Evolutionary conservation across 2,888 invertebrate genomes (phyloP).

Genomic region (Hoplodrina ambigua): DNA sequence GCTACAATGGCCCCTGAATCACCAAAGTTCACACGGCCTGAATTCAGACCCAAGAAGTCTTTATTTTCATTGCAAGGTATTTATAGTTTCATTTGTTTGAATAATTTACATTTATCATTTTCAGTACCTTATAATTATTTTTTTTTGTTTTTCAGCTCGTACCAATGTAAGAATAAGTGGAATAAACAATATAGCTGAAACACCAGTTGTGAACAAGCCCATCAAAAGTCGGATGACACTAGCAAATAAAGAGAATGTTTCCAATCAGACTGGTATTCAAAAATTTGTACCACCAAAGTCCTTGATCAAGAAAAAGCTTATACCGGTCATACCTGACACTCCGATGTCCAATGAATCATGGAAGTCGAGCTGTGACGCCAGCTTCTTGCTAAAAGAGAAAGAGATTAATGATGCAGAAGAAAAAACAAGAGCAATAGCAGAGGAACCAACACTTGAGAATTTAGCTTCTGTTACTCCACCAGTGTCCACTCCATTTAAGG

Average conservation of each 20-base stretch:
- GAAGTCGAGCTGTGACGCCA: conserved; percentile 81
- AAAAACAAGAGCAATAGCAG: conserved; percentile 67
- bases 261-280: conserved; percentile 46
- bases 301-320: conserved; percentile 24
- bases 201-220: conserved; percentile 73
- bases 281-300: conserved; percentile 34
- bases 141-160: conserved; percentile 63
- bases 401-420: conserved; percentile 79
- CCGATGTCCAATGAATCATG: conserved; percentile 79
- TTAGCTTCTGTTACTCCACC: conserved; percentile 79
- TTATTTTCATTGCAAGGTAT: conserved; percentile 73
- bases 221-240: conserved; percentile 67
- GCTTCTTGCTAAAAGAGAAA: conserved; percentile 83
- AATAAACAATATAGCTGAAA: conserved; percentile 78
- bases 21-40: conserved; percentile 79
- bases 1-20: conserved; percentile 71
- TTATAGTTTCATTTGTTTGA: not conserved
- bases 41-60: conserved; percentile 75
- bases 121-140: not conserved
- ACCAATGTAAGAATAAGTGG: conserved; percentile 81
- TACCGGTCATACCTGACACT: conserved; percentile 71
- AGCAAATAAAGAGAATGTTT: conserved; percentile 79
- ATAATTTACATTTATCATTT: not conserved
- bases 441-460: conserved; percentile 74
- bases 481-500: conserved; percentile 82